Evolutionary conservation across 2,113 vertebrate species (phyloP).

Genomic region (Naja naja): DNA sequence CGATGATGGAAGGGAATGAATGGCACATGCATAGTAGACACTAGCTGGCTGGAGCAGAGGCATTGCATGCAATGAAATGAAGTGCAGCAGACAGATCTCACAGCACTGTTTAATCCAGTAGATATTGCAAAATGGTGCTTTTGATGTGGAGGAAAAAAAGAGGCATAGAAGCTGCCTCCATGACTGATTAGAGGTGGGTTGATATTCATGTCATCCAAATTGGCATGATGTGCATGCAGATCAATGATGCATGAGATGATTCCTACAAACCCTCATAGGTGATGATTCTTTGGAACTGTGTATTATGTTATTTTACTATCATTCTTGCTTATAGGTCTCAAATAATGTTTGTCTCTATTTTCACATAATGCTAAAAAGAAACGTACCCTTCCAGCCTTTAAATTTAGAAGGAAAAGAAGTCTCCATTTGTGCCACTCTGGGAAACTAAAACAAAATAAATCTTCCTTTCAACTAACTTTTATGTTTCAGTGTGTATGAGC

Average conservation of each 20-base stretch:
- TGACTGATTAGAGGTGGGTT: neutral
- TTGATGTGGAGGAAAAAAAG: neutral
- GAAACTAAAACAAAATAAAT: neutral
- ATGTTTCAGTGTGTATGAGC: neutral
- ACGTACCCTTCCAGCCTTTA: neutral
- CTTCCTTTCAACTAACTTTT: neutral
- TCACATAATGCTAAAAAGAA: neutral
- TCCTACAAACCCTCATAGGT: neutral
- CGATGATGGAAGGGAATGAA: neutral
- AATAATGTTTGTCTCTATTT: fast-evolving
- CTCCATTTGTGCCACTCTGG: neutral
- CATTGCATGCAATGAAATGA: neutral
- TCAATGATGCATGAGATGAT: neutral
- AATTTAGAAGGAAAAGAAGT: neutral
- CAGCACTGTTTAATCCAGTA: neutral
- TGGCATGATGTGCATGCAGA: neutral
- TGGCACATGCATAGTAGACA: neutral
- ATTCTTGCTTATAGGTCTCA: fast-evolving
- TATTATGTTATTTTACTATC: neutral
- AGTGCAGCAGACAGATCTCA: neutral
- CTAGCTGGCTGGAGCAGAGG: neutral
- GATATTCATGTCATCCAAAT: neutral
- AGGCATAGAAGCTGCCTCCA: neutral
- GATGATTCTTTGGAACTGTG: neutral
- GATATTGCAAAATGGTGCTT: neutral